Base-by-base conservation (phyloP, 1,140 invertebrate genomes). In the Megalopta genalis region DNA sequence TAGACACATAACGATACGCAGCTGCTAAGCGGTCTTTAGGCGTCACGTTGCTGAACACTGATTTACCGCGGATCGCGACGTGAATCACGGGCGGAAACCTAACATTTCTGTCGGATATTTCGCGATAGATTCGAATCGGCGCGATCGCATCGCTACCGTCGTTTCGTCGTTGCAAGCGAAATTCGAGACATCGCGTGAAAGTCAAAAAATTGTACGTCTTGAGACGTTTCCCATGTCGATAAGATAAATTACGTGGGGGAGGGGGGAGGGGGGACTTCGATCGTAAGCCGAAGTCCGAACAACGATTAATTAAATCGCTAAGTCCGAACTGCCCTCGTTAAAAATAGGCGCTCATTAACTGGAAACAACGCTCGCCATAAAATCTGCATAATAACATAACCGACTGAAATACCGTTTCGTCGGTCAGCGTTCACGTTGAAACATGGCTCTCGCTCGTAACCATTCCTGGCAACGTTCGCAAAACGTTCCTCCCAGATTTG, bases 361-460 rank as follows among this genome's bases (percentile, higher is more conserved):
- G n/a, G 54, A 71, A 83, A 75, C 72, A 75, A 63, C 25, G 69
- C 27, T 52, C 25, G 39, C 27, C 69, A 46, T 64, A 32, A 60
- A 79, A 79, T 79, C 63, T 74, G 62, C 69, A 79, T 73, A 74
- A 74, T 46, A 66, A 79, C 27, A 73, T 18, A 49, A 2, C n/a
- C 39, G 12, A 25, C 21, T 79, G 65, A 60, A 66, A 72, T 49
- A 39, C 25, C 49, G 32, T 46, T 39, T 73, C 46, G 39, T 60
- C 57, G 42, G 9, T 18, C 4, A 25, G 32, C 32, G 27, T 62
- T 49, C 16, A 9, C 49, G 7, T 25, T 42, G 18, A 3, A 27
- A 39, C 60, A 18, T 25, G 12, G 0, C n/a, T 52, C 42, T 21
- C 12, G 0, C n/a, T 52, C 42, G 60, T 21, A 68, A 66, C 49